Conservation (phyloP, 2,113 vertebrate genomes). For the Pterophyllum scalare region DNA sequence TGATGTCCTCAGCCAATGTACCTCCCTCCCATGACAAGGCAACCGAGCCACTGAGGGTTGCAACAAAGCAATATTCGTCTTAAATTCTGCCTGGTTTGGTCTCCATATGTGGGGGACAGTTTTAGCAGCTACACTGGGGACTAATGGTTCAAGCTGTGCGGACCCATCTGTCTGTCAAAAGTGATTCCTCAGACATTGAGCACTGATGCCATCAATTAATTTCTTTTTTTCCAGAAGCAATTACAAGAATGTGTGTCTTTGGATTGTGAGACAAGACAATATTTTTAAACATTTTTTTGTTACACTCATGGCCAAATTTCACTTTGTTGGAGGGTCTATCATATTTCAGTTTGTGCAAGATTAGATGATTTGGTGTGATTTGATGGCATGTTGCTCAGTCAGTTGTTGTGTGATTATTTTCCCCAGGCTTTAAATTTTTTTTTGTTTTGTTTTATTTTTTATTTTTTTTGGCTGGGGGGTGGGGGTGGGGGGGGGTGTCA, state of each 20-base stretch:
- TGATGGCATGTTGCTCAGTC: background rate
- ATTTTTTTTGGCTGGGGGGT: too few species aligned
- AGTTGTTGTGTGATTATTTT: background rate
- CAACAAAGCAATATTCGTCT: conserved; percentile 21
- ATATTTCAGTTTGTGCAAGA: background rate
- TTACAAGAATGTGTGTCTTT: background rate
- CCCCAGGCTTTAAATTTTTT: too few species aligned
- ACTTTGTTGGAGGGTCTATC: background rate
- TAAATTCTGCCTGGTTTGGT: background rate
- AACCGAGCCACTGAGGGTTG: conserved; percentile 35
- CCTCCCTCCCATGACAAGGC: conserved; percentile 40
- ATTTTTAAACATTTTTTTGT: background rate
- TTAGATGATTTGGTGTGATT: background rate
- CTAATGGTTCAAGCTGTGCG: background rate
- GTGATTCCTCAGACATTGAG: background rate
- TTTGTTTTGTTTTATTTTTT: too few species aligned
- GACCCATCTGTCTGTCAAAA: conserved; percentile 2
- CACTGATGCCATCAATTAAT: background rate
- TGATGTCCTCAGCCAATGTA: conserved; percentile 44
- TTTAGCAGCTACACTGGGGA: background rate
- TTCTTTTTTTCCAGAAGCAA: background rate
- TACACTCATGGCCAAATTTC: background rate
- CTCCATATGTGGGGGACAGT: background rate
- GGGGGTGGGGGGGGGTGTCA: too few species aligned
- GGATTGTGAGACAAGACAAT: background rate